Evolutionary conservation across 2,797 vertebrate species (phyloP).

Genomic region (Scleropages formosus): DNA sequence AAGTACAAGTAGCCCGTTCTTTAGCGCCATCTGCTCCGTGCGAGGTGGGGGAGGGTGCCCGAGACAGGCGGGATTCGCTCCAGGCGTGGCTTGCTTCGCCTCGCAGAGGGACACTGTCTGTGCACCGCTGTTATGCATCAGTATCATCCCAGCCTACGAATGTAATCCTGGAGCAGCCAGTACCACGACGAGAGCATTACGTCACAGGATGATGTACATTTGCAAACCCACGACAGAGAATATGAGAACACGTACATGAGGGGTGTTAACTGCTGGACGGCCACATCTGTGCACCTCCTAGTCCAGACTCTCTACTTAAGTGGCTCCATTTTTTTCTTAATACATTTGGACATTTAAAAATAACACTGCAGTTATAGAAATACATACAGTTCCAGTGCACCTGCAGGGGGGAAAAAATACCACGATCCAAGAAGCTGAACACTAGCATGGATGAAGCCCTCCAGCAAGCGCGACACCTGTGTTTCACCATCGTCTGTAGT

Average conservation of each 20-base stretch:
- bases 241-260: neutral
- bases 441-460: neutral
- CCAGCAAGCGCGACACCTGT: slow-evolving; percentile 34
- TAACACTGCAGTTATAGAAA: neutral
- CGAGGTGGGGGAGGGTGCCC: too few relatives aligned
- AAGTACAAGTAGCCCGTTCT: neutral
- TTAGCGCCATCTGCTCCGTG: neutral
- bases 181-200: slow-evolving; percentile 55
- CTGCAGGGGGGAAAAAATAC: too few relatives aligned
- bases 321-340: slow-evolving; percentile 39
- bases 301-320: slow-evolving; percentile 61
- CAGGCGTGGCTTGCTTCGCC: slow-evolving; percentile 64
- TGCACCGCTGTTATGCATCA: slow-evolving; percentile 65
- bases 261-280: neutral
- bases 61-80: slow-evolving; percentile 57
- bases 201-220: slow-evolving; percentile 41
- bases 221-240: neutral
- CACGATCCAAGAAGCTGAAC: neutral
- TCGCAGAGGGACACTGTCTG: slow-evolving; percentile 54
- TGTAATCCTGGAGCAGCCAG: slow-evolving; percentile 69
- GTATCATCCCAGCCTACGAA: slow-evolving; percentile 74
- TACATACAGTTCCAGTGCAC: too few relatives aligned
- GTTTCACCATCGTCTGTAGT: neutral
- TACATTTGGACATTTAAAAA: neutral
- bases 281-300: slow-evolving; percentile 24